phyloP scores from a whole-genome alignment of 2,797 vertebrate species.

The Gallirallus australis region DNA sequence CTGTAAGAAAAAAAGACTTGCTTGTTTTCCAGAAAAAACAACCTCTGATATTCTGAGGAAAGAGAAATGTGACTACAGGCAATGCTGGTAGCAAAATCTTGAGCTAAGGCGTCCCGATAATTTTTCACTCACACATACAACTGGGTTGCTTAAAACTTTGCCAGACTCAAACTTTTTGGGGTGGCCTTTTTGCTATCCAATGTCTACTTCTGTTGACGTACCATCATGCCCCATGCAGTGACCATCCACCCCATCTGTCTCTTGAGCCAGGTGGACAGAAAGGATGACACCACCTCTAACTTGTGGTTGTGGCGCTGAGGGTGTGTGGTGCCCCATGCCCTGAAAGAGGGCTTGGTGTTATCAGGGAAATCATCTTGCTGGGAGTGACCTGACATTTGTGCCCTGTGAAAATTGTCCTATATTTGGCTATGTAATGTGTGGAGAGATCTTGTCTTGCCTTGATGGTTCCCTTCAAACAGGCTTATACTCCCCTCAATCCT shows the following conservation, averaged over 20 bases:
- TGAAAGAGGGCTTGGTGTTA: neutral
- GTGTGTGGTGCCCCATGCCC: too few relatives aligned
- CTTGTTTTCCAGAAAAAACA: neutral
- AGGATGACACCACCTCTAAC: neutral
- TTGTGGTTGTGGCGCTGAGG: neutral
- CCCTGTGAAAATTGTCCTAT: neutral
- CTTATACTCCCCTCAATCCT: neutral
- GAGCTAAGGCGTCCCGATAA: neutral
- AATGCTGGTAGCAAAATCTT: neutral
- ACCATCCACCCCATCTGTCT: neutral
- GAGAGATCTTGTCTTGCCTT: neutral
- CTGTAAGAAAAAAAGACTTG: neutral
- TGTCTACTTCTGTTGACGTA: neutral
- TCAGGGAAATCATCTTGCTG: neutral
- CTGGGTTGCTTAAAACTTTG: neutral
- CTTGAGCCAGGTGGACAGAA: neutral
- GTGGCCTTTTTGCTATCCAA: neutral
- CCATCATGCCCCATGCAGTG: neutral
- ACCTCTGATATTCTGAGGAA: neutral
- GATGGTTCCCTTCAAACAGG: neutral
- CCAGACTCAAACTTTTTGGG: neutral
- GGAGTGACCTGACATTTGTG: neutral
- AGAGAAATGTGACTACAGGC: neutral
- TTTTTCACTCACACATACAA: rapidly evolving
- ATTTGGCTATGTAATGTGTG: neutral